Evolutionary conservation across 2,888 invertebrate species (phyloP), one percentile per base, ranked within the genome.

Genomic region (Drosophila kambysellisi): DNA sequence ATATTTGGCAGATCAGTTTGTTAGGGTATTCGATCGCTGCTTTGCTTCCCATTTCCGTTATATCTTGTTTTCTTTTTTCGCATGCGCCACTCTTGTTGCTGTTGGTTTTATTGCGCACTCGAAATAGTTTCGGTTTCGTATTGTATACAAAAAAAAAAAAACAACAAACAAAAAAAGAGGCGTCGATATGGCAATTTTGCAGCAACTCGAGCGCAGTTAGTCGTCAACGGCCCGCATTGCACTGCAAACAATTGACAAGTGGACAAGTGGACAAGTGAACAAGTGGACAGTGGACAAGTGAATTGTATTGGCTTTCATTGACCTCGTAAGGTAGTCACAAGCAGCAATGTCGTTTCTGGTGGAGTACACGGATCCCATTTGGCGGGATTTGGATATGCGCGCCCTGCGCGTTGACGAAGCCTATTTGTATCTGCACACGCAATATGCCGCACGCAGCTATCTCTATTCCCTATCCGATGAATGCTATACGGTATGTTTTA

Each of bases 401-500:
- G 92, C 94, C 12, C 90, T 97, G 85, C 92, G 92, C 73, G 95
- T 95, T 88, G 96, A 97, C 88, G 93, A 96, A 92, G 96, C 96
- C 0, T 96, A 95, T 83, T 92, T 95, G 83, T 93, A 94, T 67
- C 93, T 94, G 39, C 91, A 88, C 20, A 93, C 91, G 20, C 81
- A 79, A n/a, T 83, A 88, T 58, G 79, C 81, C 76, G 61, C 91
- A 8, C 91, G 37, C 32, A 93, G 94, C 15, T 95, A 94, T 88
- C 93, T 96, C 6, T 96, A 96, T 88, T 94, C 94, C 30, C 94
- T 96, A 0, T 96, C 96, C 25, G 95, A 95, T 64, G 96, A 96
- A 85, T 97, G 97, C 88, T 94, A 95, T 89, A 94, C 94, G 92
- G 97, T 96, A 92, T 94, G 94, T 46, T 20, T 17, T 17, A 57